Percentiles rank a stretch among this genome's conserved stretches.
phyloP scores from a whole-genome alignment of 2,888 invertebrate species.

The Caenorhabditis doughertyi region DNA sequence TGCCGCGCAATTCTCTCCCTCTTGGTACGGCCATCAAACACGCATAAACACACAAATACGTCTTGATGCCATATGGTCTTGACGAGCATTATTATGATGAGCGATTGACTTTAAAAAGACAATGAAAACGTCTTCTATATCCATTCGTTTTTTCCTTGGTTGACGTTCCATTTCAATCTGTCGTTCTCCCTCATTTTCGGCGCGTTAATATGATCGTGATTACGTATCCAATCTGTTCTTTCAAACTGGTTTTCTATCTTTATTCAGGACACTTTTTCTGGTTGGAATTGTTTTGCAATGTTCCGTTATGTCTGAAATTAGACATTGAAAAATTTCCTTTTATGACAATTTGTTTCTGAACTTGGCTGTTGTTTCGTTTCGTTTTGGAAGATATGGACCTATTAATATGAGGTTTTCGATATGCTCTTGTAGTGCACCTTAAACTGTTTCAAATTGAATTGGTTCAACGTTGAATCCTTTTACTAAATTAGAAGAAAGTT shows the following conservation, averaged over 20 bases:
- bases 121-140: slow-evolving; percentile 6
- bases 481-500: too few relatives aligned
- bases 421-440: too few relatives aligned
- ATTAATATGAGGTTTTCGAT: too few relatives aligned
- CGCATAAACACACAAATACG: slow-evolving; percentile 46
- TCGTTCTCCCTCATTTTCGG: slow-evolving; percentile 6
- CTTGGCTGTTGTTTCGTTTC: too few relatives aligned
- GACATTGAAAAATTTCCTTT: too few relatives aligned
- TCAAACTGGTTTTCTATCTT: not conserved
- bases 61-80: slow-evolving; percentile 47
- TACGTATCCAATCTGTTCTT: slow-evolving; percentile 7
- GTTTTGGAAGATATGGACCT: too few relatives aligned
- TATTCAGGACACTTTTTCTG: not conserved
- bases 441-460: too few relatives aligned
- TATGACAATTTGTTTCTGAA: too few relatives aligned
- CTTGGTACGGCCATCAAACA: slow-evolving; percentile 35
- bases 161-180: slow-evolving; percentile 2
- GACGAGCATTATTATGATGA: slow-evolving; percentile 51
- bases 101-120: slow-evolving; percentile 40
- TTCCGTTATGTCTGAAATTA: too few relatives aligned
- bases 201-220: slow-evolving; percentile 1
- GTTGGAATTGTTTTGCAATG: not conserved
- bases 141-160: not conserved
- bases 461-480: too few relatives aligned
- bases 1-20: slow-evolving; percentile 14